Base-by-base conservation (phyloP, 2,113 vertebrate species). In the Oryzias woworae region DNA sequence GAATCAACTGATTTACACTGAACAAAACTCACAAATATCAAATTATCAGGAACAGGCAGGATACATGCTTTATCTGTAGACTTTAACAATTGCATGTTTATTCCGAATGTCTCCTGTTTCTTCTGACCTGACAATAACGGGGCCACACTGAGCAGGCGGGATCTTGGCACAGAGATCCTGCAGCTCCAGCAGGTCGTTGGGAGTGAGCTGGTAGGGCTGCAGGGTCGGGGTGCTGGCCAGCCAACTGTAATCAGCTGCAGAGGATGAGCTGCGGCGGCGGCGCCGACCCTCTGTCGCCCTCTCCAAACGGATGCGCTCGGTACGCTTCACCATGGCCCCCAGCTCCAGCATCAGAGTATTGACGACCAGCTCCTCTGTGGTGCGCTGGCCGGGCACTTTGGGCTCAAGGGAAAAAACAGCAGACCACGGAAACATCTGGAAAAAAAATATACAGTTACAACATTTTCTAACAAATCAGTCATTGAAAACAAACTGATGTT, bases 261-360 rank as follows among this genome's bases (percentile, higher is more conserved):
- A 86, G 24, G 90, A 71, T 7, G 89, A 92, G 78, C 87, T 87
- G 12, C 82, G 83, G 0, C 87, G 88, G 12, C 89, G 84, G 3
- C 85, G 85, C 0, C 86, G 76, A 4, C 81, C 80, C 67, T 90
- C 81, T 1, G 75, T 75, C 0, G 78, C 87, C 13, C 85, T 81
- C 53, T 93, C 92, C 50, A 91, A 78, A 41, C 79, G 88, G 22
- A 92, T 87, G 7, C 92, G 91, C 46, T 93, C 91, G 0, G 88
- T 91, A 3, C 91, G 89, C 62, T 94, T 94, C 58, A 94, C 86
- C 79, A 91, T 91, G 52, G 91, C 88, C 42, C 90, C 90, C 60
- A 93, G 74, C 79, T 93, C 92, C 61, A 93, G 58, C 92, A 93
- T 94, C 63, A 94, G 81, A 3, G 92, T 94, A 49, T 93, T 91